phyloP scores from a whole-genome alignment of 2,113 vertebrate genomes.

The Tupaia tana region DNA sequence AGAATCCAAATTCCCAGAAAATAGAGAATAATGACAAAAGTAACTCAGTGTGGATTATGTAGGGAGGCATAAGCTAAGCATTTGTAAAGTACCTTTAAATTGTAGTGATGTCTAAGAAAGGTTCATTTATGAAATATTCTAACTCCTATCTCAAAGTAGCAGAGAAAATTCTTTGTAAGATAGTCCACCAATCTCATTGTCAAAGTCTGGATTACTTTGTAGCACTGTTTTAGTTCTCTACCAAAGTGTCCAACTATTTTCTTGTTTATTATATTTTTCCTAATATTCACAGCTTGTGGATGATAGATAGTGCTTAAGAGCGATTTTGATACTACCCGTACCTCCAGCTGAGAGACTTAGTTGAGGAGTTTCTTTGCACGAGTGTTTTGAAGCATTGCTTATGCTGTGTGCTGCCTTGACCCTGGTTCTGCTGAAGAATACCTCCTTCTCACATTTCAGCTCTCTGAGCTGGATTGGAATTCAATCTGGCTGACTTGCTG shows the following conservation, averaged over 20 bases:
- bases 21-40: not conserved
- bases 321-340: not conserved
- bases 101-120: not conserved
- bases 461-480: slow-evolving; percentile 66
- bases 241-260: not conserved
- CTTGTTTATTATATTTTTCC: not conserved
- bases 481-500: slow-evolving; percentile 69
- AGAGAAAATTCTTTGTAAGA: not conserved
- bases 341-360: not conserved
- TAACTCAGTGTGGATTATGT: not conserved
- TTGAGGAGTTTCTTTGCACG: not conserved
- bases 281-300: not conserved
- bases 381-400: not conserved
- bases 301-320: not conserved
- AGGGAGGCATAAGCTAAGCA: not conserved
- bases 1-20: not conserved
- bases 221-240: not conserved
- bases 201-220: not conserved
- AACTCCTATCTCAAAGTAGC: not conserved
- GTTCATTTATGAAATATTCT: not conserved
- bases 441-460: not conserved
- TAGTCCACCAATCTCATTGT: not conserved
- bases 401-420: not conserved
- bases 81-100: slow-evolving; percentile 2
- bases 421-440: not conserved